Base-by-base conservation (phyloP, 2,888 invertebrate species). In the Panzeria rudis region DNA sequence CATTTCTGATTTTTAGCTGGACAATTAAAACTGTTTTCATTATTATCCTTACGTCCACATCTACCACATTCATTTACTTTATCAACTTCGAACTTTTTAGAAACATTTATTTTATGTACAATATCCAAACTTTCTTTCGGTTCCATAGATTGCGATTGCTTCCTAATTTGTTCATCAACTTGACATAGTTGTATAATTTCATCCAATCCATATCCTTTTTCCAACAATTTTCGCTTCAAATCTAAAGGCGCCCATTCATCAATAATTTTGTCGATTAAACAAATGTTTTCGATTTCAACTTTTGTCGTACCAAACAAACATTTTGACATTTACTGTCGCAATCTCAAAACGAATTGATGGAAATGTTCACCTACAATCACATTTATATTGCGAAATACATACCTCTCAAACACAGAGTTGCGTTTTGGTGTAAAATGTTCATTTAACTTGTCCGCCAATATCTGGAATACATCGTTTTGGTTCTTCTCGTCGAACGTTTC, bases 161-260 rank as follows among this genome's bases (percentile, higher is more conserved):
- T 86, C 35, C 68, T 82, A 17, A 87, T 86, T 64, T 87, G 79
- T 50, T 87, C 83, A 50, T 87, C 52, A 47, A 86, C 73, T 35
- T 81, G 83, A 64, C 86, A 87, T 41, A 62, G 38, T 32, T 79
- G 62, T 72, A 62, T 52, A 62, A 79, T 79, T 64, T 71, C 78
- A 75, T 73, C 75, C 68, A 75, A 61, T 50, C n/a, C 68, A 23
- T 75, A 68, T 66, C 75, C 68, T 75, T 81, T 81, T 84, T 87
- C 86, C 17, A 87, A 75, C 25, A 87, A 68, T 64, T 82, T 79
- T 62, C 84, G 87, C 66, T 87, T 88, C 20, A 87, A 69, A 38
- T 86, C 84, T 7, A 66, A 38, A 44, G 83, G n/a, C n/a, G n/a
- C n/a, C n/a, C n/a, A n/a, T 61, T 71, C 62, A 71, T 15, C 41